Percentiles rank a stretch among this genome's conserved stretches.
Evolutionary conservation across 64 coral and sea anemone genomes (phyloP).

Genomic region (Actinia equina): DNA sequence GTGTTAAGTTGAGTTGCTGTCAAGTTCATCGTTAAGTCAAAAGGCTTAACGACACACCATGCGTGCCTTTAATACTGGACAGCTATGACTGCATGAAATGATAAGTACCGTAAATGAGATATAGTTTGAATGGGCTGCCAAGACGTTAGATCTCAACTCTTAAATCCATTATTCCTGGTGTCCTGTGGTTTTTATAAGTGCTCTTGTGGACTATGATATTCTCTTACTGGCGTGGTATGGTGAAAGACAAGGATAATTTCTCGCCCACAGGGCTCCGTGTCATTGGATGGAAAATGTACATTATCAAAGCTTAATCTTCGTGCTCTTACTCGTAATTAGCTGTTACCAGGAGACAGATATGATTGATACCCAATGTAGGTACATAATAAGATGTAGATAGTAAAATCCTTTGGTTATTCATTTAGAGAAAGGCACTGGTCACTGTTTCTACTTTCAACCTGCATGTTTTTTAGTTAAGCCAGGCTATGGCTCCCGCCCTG

Average conservation of each 20-base stretch:
- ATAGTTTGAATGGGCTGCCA: no score
- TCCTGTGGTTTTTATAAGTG: background rate
- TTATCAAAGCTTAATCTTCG: background rate
- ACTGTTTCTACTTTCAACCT: background rate
- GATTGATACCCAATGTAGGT: background rate
- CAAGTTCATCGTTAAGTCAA: no score
- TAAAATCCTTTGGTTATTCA: background rate
- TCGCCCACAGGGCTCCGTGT: background rate
- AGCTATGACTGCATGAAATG: no score
- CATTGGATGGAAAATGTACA: no score
- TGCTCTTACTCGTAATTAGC: background rate
- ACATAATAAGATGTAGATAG: background rate
- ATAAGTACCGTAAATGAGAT: no score
- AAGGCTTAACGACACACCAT: no score
- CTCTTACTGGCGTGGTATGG: background rate
- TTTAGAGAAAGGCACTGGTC: conserved; percentile 6
- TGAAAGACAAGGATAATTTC: background rate
- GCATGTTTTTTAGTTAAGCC: no score
- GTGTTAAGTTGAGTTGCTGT: no score
- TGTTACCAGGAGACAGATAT: background rate
- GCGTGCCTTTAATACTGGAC: no score
- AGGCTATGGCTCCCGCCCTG: background rate
- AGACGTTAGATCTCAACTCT: no score
- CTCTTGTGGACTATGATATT: background rate
- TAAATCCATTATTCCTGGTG: background rate